Conservation (phyloP, 2,113 vertebrate species). For the Eubucco bourcierii region DNA sequence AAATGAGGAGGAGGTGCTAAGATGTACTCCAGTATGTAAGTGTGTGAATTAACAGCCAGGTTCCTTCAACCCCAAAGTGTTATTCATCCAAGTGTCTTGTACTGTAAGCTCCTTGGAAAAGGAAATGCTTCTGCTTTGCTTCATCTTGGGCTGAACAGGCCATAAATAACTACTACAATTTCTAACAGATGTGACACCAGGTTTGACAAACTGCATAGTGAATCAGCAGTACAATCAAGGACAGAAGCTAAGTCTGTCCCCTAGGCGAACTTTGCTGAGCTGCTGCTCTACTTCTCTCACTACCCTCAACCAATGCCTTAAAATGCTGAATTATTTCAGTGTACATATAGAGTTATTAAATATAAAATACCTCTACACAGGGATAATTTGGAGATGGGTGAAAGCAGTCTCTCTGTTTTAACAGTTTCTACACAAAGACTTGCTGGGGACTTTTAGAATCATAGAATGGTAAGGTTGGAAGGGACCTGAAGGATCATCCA, state of each 20-base stretch:
- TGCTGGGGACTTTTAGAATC: not conserved
- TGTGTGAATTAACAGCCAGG: not conserved
- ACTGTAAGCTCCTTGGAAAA: slow-evolving; percentile 2
- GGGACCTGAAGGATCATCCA: no score
- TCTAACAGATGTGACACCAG: slow-evolving; percentile 23
- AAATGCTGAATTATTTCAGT: not conserved
- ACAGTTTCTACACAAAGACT: not conserved
- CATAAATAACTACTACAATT: not conserved
- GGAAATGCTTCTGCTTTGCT: not conserved
- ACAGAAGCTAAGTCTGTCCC: not conserved
- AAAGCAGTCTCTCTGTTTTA: not conserved
- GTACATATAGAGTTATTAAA: not conserved
- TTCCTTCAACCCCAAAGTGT: not conserved
- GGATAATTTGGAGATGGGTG: not conserved
- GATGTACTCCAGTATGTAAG: not conserved
- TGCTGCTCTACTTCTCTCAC: not conserved
- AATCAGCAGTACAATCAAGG: slow-evolving; percentile 40
- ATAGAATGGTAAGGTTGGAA: no score
- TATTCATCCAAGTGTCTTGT: not conserved
- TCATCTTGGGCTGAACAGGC: not conserved
- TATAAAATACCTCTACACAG: not conserved
- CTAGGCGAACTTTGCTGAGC: not conserved
- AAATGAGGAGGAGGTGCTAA: not conserved
- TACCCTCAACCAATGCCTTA: not conserved
- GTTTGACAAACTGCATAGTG: not conserved